Percentiles rank a stretch among this genome's conserved stretches.
phyloP scores from a whole-genome alignment of 2,113 vertebrate genomes.

The Plectropomus leopardus region DNA sequence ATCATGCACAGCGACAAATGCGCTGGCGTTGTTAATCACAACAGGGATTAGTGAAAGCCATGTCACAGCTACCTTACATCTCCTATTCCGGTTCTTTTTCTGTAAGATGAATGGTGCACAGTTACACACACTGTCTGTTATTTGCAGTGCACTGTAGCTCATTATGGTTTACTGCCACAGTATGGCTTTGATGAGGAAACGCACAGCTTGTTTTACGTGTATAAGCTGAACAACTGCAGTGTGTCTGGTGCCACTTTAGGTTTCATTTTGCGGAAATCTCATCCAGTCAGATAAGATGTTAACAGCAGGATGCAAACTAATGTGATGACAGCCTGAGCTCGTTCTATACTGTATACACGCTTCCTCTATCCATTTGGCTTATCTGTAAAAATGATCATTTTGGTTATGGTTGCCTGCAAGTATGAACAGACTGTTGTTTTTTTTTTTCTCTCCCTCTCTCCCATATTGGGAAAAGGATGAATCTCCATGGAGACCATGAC shows the following conservation, averaged over 20 bases:
- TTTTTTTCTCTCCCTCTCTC: not conserved
- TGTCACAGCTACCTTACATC: constrained; percentile 9
- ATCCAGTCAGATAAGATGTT: not conserved
- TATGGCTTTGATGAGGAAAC: constrained; percentile 36
- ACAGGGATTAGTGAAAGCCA: constrained; percentile 29
- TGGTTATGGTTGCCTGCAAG: constrained; percentile 16
- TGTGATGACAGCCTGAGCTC: constrained; percentile 8
- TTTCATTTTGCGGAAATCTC: constrained; percentile 2
- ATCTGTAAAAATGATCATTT: constrained; percentile 17
- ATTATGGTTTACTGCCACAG: constrained; percentile 27
- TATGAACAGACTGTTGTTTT: not conserved
- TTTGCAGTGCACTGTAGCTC: constrained; percentile 35
- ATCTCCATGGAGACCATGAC: constrained; percentile 50
- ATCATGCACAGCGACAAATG: constrained; percentile 1
- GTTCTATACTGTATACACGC: not conserved
- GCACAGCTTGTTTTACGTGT: constrained; percentile 1
- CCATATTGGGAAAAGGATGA: constrained; percentile 9
- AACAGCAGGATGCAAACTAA: constrained; percentile 20
- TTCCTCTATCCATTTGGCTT: not conserved
- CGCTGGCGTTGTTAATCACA: constrained; percentile 31
- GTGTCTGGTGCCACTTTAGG: not conserved
- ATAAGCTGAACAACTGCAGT: constrained; percentile 17
- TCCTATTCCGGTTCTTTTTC: not conserved
- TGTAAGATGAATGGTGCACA: not conserved
- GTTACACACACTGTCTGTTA: not conserved